A percentile compares a stretch with the other conserved stretches of the same genome.
Conservation (phyloP, 2,888 invertebrate species). For the Dusona sp. region DNA sequence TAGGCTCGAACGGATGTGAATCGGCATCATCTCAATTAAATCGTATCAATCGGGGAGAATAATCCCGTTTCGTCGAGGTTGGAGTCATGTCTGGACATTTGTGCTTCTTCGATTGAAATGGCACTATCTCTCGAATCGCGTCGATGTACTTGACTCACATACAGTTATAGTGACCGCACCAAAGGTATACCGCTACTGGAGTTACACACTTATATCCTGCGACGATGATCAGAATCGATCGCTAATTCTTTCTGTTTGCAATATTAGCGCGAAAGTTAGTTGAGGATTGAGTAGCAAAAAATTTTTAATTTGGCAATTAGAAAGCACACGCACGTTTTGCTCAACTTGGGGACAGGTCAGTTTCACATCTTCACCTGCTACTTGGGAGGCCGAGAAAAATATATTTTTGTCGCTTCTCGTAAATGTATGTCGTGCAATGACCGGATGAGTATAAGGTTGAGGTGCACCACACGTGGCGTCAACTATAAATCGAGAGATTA, state of each 20-base stretch:
- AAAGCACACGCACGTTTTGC: slow-evolving; percentile 49
- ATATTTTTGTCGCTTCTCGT: slow-evolving; percentile 54
- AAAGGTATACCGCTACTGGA: not conserved
- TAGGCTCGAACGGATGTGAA: slow-evolving; percentile 7
- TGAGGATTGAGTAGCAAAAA: slow-evolving; percentile 24
- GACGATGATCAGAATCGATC: slow-evolving; percentile 20
- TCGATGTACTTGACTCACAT: not conserved
- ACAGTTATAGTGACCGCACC: not conserved
- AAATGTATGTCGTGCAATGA: slow-evolving; percentile 21
- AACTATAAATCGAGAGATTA: slow-evolving; percentile 66
- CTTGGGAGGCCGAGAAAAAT: slow-evolving; percentile 40
- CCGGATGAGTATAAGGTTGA: not conserved
- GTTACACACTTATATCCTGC: not conserved
- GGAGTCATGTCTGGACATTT: slow-evolving; percentile 8
- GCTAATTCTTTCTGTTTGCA: not conserved
- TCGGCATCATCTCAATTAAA: slow-evolving; percentile 53
- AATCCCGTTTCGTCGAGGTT: slow-evolving; percentile 38
- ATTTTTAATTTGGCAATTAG: slow-evolving; percentile 54
- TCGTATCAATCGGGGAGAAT: slow-evolving; percentile 57
- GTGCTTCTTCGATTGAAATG: slow-evolving; percentile 55
- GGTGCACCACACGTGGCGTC: slow-evolving; percentile 53
- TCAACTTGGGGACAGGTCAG: not conserved
- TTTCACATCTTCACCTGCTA: slow-evolving; percentile 35
- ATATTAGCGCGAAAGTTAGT: slow-evolving; percentile 21
- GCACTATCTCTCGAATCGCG: slow-evolving; percentile 53